Percentiles rank a stretch among this genome's conserved stretches.
Conservation (phyloP, 2,888 invertebrate species). For the Vannuccia rotundouncinata region DNA sequence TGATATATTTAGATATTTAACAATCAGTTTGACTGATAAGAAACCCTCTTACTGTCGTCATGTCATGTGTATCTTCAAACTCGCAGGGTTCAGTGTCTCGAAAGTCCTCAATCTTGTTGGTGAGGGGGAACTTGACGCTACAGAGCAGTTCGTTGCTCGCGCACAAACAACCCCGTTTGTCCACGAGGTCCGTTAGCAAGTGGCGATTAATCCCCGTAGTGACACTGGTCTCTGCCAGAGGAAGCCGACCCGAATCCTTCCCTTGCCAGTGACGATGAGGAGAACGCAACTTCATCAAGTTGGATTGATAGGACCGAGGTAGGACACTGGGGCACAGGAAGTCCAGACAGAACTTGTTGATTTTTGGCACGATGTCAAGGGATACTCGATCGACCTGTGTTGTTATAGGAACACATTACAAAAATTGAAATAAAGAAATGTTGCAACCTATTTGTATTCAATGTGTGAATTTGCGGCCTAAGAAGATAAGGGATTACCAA, state of each 20-base stretch:
- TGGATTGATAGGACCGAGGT: not conserved
- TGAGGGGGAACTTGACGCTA: conserved; percentile 46
- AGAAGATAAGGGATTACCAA: no score
- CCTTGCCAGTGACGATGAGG: conserved; percentile 42
- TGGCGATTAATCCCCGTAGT: conserved; percentile 53
- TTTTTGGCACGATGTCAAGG: not conserved
- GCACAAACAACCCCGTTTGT: conserved; percentile 51
- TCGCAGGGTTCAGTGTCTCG: conserved; percentile 42
- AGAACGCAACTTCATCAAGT: not conserved
- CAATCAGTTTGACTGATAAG: no score
- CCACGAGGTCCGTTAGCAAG: conserved; percentile 47
- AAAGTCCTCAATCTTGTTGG: conserved; percentile 45
- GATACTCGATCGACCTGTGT: not conserved
- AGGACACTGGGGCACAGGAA: conserved; percentile 7
- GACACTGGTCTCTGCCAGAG: conserved; percentile 49
- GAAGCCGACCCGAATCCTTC: conserved; percentile 49
- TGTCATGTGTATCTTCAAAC: conserved; percentile 39
- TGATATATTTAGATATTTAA: no score
- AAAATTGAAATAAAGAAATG: no score
- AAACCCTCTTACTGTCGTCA: conserved; percentile 7
- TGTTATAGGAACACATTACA: no score
- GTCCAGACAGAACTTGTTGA: conserved; percentile 19
- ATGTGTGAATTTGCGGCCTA: no score
- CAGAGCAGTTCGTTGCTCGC: conserved; percentile 49
- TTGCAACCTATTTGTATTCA: no score